Conservation (phyloP, 2,113 vertebrate genomes). For the Monopterus albus region DNA sequence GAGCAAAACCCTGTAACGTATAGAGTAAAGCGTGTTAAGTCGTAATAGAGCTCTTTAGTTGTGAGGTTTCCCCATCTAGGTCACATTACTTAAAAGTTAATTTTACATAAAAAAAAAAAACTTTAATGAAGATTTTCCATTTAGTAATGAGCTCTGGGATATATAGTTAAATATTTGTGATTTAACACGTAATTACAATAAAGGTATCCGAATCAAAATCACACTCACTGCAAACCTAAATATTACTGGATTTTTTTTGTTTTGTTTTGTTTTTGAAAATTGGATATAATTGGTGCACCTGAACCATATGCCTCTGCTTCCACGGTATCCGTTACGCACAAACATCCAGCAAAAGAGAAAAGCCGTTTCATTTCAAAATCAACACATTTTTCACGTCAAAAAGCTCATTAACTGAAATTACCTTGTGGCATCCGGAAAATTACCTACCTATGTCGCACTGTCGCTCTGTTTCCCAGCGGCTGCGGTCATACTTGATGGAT, state of each 20-base stretch:
- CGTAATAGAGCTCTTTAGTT: not conserved
- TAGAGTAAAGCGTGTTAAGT: slow-evolving; percentile 31
- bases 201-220: no score
- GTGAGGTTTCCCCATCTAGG: not conserved
- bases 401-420: not conserved
- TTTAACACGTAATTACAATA: no score
- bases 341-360: not conserved
- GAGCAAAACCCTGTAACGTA: slow-evolving; percentile 51
- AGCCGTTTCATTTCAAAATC: not conserved
- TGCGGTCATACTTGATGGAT: slow-evolving; percentile 51
- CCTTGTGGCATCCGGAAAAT: not conserved
- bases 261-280: no score
- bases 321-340: slow-evolving; percentile 52
- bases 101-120: not conserved
- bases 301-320: slow-evolving; percentile 37
- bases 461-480: slow-evolving; percentile 25
- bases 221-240: no score
- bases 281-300: slow-evolving; percentile 53
- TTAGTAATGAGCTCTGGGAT: not conserved
- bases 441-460: slow-evolving; percentile 60
- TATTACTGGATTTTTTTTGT: no score
- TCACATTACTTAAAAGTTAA: slow-evolving; percentile 53
- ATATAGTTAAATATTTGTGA: no score
- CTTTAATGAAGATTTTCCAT: not conserved
- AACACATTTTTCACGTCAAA: not conserved